These are phyloP conservation scores for Adoxophyes honmai DNA, from an alignment of 1,140 invertebrate species.

Conservation along the genomic window DNA sequence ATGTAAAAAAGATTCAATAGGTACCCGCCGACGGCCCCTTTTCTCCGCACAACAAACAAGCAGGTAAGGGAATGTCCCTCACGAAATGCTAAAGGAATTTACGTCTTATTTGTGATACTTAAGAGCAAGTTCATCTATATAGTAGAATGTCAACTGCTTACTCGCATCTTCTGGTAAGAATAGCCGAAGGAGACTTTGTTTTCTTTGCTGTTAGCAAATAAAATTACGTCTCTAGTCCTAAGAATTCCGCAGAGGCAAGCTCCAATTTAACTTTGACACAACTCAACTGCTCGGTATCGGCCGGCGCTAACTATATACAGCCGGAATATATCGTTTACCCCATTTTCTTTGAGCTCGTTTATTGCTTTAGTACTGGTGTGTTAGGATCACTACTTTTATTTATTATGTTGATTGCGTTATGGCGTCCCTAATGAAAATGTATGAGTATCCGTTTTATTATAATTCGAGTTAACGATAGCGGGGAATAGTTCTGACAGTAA, in stretches of 20 bases:
- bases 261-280: slow-evolving; percentile 24
- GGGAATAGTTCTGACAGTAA: not conserved
- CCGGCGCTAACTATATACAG: no score
- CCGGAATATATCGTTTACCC: slow-evolving; percentile 21
- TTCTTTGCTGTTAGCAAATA: slow-evolving; percentile 30
- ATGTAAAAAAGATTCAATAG: slow-evolving; percentile 66
- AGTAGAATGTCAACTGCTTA: slow-evolving; percentile 31
- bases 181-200: slow-evolving; percentile 25
- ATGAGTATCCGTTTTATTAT: slow-evolving; percentile 21
- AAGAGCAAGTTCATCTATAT: slow-evolving; percentile 41
- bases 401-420: slow-evolving; percentile 34
- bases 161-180: slow-evolving; percentile 28
- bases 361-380: slow-evolving; percentile 25
- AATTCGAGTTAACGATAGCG: slow-evolving; percentile 1
- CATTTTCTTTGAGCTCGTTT: slow-evolving; percentile 17
- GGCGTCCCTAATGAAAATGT: slow-evolving; percentile 31
- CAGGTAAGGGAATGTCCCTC: slow-evolving; percentile 72
- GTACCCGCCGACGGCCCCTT: slow-evolving; percentile 49
- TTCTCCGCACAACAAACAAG: slow-evolving; percentile 67
- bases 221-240: slow-evolving; percentile 25
- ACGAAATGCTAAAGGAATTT: slow-evolving; percentile 48
- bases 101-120: slow-evolving; percentile 48
- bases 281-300: no score
- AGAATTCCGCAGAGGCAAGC: slow-evolving; percentile 20
- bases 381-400: slow-evolving; percentile 23